Evolutionary conservation across 2,888 invertebrate species (phyloP), one percentile per base, ranked within the genome.

Genomic region (Dasysyrphus tricinctus): DNA sequence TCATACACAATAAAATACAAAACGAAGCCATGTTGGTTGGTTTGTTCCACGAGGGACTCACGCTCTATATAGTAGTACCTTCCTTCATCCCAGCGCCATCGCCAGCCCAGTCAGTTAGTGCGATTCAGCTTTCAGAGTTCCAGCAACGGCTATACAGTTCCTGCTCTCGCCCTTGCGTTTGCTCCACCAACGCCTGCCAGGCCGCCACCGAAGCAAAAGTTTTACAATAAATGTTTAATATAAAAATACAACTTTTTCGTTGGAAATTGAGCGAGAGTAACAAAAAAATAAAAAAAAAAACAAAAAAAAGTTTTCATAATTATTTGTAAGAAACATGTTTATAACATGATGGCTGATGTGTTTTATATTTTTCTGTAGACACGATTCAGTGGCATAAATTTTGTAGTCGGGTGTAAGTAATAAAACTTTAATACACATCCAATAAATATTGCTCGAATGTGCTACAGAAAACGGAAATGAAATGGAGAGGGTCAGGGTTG

Each of bases 151-250:
- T 47, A n/a, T n/a, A 7, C 16, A 5, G 51, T 8, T 32, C 54
- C 4, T 54, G 54, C 54, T 24, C 24, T 24, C 3, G 3, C 24
- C 3, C 24, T 24, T 24, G n/a, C n/a, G n/a, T n/a, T n/a, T n/a
- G 24, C 3, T 54, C 29, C 42, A 8, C 39, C 59, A 37, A 7
- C 57, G 14, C 16, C 12, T 12, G 16, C 24, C 44, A 2, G 16
- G 39, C 39, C 37, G 11, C 69, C 51, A 69, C 49, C 63, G 49
- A 63, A 63, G 77, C 67, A 32, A 80, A 85, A 85, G 49, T 85
- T 81, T 85, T 74, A 70, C 85, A 85, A 85, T 85, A 85, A 81
- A 85, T 85, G 77, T 77, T 85, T 85, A 73, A 85, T 85, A 77
- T 63, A 79, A 83, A 83, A 83, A 83, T 75, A 75, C 19, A 79